Base-by-base conservation (phyloP, 2,797 vertebrate genomes). In the Propithecus perrieri region DNA sequence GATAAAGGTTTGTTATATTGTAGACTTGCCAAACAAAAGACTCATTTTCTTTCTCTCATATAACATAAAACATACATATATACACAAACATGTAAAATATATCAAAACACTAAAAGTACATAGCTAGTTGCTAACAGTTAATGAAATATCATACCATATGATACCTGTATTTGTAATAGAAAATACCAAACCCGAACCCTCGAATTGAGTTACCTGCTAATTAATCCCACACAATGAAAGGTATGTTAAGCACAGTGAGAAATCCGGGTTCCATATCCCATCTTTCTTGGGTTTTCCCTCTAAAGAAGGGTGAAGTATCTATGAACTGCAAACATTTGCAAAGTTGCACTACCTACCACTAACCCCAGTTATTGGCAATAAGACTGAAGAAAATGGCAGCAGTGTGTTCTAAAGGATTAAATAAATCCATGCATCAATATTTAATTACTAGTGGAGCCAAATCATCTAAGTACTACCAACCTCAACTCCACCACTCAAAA, bases 401-500 rank as follows among this genome's bases (percentile, higher is more conserved):
- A 87, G 48, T 18, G 1, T 53, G 11, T 50, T 57, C 61, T 89
- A 93, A 84, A 94, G 35, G 33, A 83, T 48, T 93, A 94, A 90
- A 79, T 91, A 35, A 95, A 89, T 14, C 30, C 67, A 85, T 48
- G 20, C 38, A 78, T 75, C 18, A 85, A 81, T 78, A 95, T 78
- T 85, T 91, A 87, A 87, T 69, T 90, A 96, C 46, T 71, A 91
- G 13, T 76, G 33, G 24, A 50, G 35, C 12, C 61, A 91, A 90
- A 93, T 74, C 24, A 69, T 76, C 28, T 89, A 96, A 97, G 57
- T 80, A 90, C 76, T 46, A 89, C 67, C 59, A 95, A 85, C 22
- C 63, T 92, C 96, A 95, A 81, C 26, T 95, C 41, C 92, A 90
- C n/a, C 8, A 55, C 59, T 96, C n/a, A 89, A 89, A 83, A 80